A percentile compares a stretch with the other conserved stretches of the same genome.
Evolutionary conservation across 1,140 invertebrate species (phyloP).

Genomic region (Tetraneura akinire): DNA sequence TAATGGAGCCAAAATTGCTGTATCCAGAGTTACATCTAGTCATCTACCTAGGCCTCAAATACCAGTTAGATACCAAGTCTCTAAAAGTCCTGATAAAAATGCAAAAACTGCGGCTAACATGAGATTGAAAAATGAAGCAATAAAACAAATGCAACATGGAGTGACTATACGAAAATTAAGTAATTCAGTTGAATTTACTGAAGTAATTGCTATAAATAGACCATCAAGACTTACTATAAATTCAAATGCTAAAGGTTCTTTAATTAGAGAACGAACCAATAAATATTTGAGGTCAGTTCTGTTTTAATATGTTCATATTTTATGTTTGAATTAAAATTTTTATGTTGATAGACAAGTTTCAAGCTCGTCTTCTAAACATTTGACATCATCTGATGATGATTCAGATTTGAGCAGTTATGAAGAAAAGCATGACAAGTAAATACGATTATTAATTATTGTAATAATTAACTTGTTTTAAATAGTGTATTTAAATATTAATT

Average conservation of each 20-base stretch:
- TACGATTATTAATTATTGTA: not conserved
- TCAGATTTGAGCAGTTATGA: constrained; percentile 43
- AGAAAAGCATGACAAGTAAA: constrained; percentile 40
- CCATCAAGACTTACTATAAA: constrained; percentile 45
- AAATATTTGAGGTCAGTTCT: constrained; percentile 45
- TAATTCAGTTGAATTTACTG: constrained; percentile 39
- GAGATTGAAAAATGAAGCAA: constrained; percentile 46
- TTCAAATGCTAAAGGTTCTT: constrained; percentile 46
- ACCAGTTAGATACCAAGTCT: constrained; percentile 62
- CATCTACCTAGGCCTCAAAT: constrained; percentile 73
- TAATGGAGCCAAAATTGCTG: constrained; percentile 57
- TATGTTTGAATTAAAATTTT: not conserved
- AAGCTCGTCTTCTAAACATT: constrained; percentile 44
- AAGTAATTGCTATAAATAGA: constrained; percentile 49
- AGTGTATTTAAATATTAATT: not conserved
- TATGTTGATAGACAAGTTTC: constrained; percentile 41
- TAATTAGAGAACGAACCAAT: constrained; percentile 42
- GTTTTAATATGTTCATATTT: not conserved
- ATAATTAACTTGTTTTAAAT: not conserved
- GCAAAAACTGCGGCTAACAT: constrained; percentile 73
- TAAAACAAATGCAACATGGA: constrained; percentile 48
- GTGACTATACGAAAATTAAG: constrained; percentile 35
- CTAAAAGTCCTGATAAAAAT: constrained; percentile 58
- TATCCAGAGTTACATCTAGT: constrained; percentile 73
- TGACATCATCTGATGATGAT: constrained; percentile 48